Conservation (phyloP, 2,888 invertebrate species). For the Nomada lathburiana region DNA sequence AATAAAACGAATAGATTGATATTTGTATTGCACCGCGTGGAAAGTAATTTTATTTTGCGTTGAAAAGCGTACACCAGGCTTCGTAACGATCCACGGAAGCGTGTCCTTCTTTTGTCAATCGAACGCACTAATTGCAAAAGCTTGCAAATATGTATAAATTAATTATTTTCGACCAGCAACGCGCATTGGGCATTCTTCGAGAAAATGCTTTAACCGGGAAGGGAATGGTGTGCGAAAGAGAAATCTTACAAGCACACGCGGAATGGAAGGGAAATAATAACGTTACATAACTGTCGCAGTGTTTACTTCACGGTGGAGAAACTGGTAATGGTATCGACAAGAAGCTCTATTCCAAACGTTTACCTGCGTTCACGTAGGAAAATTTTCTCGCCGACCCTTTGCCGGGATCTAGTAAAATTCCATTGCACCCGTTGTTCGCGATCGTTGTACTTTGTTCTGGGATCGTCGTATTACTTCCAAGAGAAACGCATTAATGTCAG, state of each 20-base stretch:
- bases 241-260: slow-evolving; percentile 29
- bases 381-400: not conserved
- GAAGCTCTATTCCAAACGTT: not conserved
- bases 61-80: too few relatives aligned
- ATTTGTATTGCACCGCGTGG: not conserved
- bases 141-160: too few relatives aligned
- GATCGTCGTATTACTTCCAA: not conserved
- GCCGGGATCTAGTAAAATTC: not conserved
- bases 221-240: not conserved
- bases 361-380: not conserved
- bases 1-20: slow-evolving; percentile 27
- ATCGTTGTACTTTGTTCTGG: not conserved
- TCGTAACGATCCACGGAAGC: too few relatives aligned
- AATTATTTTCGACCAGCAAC: not conserved
- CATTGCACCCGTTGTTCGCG: not conserved
- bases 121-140: too few relatives aligned
- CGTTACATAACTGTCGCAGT: slow-evolving; percentile 3
- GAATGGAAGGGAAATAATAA: slow-evolving; percentile 13
- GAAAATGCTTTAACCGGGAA: not conserved
- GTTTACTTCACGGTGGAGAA: not conserved
- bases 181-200: not conserved
- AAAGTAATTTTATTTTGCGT: not conserved
- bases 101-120: too few relatives aligned
- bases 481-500: too few relatives aligned
- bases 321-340: not conserved